phyloP scores from a whole-genome alignment of 2,888 invertebrate genomes.

The Zelleria hepariella region DNA sequence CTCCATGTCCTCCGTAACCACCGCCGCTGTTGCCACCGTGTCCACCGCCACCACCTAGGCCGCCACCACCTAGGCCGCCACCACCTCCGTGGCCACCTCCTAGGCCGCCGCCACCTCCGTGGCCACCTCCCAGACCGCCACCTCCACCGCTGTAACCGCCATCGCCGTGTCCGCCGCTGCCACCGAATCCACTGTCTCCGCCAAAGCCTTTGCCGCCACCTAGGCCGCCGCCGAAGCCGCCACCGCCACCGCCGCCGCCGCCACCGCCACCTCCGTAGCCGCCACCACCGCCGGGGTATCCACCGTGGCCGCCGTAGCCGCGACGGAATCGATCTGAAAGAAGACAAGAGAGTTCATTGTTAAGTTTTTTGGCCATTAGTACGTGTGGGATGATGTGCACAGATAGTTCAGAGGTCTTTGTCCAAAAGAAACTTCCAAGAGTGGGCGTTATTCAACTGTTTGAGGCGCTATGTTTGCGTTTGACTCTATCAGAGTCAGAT shows the following conservation, averaged over 20 bases:
- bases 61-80: constrained; percentile 10
- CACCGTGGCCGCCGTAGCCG: constrained; percentile 1
- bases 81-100: background rate
- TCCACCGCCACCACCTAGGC: constrained; percentile 16
- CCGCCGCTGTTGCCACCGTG: background rate
- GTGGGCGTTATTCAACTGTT: too few species aligned
- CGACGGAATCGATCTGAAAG: constrained; percentile 1
- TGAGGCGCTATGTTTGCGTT: too few species aligned
- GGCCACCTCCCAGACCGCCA: constrained; percentile 13
- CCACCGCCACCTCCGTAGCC: constrained; percentile 21
- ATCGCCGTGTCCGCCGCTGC: constrained; percentile 11
- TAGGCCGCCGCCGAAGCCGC: constrained; percentile 15
- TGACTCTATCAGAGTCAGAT: too few species aligned
- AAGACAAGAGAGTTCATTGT: background rate
- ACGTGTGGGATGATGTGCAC: too few species aligned
- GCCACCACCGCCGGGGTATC: constrained; percentile 10
- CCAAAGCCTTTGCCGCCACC: constrained; percentile 12
- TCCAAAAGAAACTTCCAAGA: too few species aligned
- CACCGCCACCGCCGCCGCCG: constrained; percentile 12
- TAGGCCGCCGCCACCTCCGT: constrained; percentile 10
- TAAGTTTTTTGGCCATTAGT: too few species aligned
- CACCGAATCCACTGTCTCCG: constrained; percentile 13
- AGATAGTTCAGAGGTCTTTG: too few species aligned
- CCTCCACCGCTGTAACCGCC: constrained; percentile 15
- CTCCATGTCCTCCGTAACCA: too few species aligned